Evolutionary conservation across 2,797 vertebrate genomes (phyloP).

Genomic region (Trachops cirrhosus): DNA sequence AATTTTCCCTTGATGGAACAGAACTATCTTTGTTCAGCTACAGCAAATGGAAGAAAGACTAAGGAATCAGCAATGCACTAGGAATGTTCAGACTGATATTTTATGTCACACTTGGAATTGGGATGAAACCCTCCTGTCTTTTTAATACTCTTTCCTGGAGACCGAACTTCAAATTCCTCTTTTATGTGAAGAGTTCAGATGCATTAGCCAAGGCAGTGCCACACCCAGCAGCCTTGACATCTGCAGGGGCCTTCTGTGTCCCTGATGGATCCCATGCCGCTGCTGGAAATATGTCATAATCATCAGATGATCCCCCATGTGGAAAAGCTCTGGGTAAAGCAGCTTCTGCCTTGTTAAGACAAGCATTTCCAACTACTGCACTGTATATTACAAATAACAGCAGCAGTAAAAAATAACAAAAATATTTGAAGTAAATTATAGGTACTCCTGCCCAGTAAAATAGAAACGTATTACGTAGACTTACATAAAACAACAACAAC

Average conservation of each 20-base stretch:
- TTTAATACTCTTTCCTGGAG: conserved; percentile 59
- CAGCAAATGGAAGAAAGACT: conserved; percentile 42
- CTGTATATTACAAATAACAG: background rate
- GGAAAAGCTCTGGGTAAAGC: conserved; percentile 11
- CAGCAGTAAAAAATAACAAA: background rate
- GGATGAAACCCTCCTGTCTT: background rate
- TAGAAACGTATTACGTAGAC: background rate
- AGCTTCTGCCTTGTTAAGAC: conserved; percentile 50
- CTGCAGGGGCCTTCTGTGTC: background rate
- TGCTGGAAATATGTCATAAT: background rate
- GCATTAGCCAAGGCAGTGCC: background rate
- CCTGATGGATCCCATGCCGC: background rate
- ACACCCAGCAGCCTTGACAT: background rate
- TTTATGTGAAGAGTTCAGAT: conserved; percentile 41
- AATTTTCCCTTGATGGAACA: conserved; percentile 46
- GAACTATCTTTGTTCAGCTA: background rate
- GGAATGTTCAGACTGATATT: conserved; percentile 44
- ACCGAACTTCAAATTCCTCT: conserved; percentile 49
- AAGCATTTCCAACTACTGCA: background rate
- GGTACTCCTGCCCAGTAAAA: background rate
- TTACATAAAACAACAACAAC: background rate
- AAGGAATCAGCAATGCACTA: background rate
- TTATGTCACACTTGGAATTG: conserved; percentile 44
- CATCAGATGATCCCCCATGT: background rate
- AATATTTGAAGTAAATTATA: conserved; percentile 1